Conservation (phyloP, 2,797 vertebrate species). For the Chelonia mydas region DNA sequence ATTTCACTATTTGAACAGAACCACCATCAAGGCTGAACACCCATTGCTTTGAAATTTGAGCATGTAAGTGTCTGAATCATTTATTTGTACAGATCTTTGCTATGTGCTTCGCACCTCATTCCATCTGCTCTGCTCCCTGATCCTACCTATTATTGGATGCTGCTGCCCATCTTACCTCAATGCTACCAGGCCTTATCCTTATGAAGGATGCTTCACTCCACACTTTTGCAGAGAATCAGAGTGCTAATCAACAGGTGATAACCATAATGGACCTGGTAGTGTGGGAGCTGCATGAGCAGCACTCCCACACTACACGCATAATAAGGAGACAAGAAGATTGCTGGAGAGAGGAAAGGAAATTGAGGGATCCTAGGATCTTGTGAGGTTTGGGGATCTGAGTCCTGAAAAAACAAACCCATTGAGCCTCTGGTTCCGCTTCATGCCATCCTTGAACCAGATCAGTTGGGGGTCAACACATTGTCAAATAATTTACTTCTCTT, state of each 20-base stretch:
- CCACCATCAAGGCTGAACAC: neutral
- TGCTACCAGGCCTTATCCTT: neutral
- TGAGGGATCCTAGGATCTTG: neutral
- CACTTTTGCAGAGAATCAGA: neutral
- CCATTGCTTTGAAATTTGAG: neutral
- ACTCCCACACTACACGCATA: neutral
- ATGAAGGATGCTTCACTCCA: neutral
- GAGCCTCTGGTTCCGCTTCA: neutral
- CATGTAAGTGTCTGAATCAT: rapidly evolving
- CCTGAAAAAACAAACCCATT: neutral
- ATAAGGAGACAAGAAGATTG: neutral
- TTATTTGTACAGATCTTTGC: neutral
- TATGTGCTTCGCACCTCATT: neutral
- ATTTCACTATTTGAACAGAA: neutral
- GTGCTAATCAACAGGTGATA: too few species aligned
- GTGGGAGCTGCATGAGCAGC: neutral
- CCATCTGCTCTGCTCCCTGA: neutral
- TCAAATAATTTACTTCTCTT: neutral
- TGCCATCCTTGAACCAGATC: neutral
- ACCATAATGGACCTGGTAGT: neutral
- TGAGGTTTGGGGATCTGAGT: neutral
- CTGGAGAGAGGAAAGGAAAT: neutral
- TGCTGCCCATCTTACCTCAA: neutral
- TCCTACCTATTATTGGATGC: neutral
- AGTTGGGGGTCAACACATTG: neutral